Percentiles rank a stretch among this genome's conserved stretches.
Conservation (phyloP, 2,888 invertebrate genomes). For the Conchocele bisecta region DNA sequence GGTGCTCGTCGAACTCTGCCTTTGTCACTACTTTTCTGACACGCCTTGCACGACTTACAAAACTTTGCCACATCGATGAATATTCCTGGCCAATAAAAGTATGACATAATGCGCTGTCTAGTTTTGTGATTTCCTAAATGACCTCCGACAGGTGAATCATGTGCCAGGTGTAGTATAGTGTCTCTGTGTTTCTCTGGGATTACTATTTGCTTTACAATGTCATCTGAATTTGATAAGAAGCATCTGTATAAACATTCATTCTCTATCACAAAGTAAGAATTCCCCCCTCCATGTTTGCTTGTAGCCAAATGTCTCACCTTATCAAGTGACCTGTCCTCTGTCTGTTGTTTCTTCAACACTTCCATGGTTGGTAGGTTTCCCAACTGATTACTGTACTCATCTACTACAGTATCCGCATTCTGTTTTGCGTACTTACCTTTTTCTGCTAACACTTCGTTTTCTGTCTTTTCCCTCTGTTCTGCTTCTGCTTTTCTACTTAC, state of each 20-base stretch:
- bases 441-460: background rate
- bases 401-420: background rate
- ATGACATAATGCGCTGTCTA: background rate
- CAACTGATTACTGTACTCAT: background rate
- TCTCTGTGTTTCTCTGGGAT: background rate
- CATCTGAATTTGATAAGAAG: background rate
- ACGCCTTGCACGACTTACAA: background rate
- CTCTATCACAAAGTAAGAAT: background rate
- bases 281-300: background rate
- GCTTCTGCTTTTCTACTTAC: background rate
- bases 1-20: background rate
- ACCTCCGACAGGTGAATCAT: background rate
- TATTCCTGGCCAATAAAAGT: slow-evolving; percentile 8
- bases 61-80: slow-evolving; percentile 2
- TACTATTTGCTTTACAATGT: background rate
- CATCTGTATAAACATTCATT: background rate
- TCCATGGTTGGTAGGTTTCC: background rate
- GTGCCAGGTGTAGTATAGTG: background rate
- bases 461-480: background rate
- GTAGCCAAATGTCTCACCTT: background rate
- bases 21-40: slow-evolving; percentile 6
- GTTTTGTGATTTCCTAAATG: slow-evolving; percentile 4
- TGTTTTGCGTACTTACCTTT: background rate
- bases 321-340: background rate
- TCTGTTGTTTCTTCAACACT: background rate